A percentile compares a stretch with the other conserved stretches of the same genome.
Evolutionary conservation across 2,888 invertebrate genomes (phyloP).

Genomic region (Apoda limacodes): DNA sequence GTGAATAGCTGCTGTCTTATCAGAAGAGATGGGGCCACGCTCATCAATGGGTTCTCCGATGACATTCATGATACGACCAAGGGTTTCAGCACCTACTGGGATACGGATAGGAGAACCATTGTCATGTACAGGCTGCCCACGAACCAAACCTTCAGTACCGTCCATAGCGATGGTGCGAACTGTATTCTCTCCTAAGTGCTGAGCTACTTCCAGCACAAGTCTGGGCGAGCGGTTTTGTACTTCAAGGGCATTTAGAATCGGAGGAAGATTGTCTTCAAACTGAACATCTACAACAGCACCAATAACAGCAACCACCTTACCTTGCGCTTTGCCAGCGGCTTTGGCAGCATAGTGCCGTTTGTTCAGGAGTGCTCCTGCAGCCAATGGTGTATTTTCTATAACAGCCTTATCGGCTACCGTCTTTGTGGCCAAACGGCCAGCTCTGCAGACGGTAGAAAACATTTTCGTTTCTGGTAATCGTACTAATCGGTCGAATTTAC

Average conservation of each 20-base stretch:
- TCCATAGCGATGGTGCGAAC: slow-evolving; percentile 96
- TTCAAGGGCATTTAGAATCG: slow-evolving; percentile 95
- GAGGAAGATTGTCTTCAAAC: slow-evolving; percentile 91
- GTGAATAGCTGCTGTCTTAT: slow-evolving; percentile 85
- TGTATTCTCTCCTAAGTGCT: slow-evolving; percentile 92
- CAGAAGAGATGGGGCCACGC: slow-evolving; percentile 86
- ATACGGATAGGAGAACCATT: slow-evolving; percentile 91
- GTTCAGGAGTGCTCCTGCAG: slow-evolving; percentile 49
- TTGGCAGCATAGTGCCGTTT: slow-evolving; percentile 59
- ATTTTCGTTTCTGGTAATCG: no score
- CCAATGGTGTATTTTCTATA: slow-evolving; percentile 65
- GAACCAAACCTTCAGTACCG: slow-evolving; percentile 90
- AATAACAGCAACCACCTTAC: slow-evolving; percentile 92
- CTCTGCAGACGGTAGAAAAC: slow-evolving; percentile 65
- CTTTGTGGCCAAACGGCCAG: slow-evolving; percentile 60
- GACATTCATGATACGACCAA: slow-evolving; percentile 95
- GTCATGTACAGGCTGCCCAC: slow-evolving; percentile 88
- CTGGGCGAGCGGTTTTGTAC: slow-evolving; percentile 85
- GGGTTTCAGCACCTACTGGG: slow-evolving; percentile 90
- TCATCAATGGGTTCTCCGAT: slow-evolving; percentile 91
- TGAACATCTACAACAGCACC: slow-evolving; percentile 99
- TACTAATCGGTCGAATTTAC: no score
- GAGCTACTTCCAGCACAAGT: slow-evolving; percentile 89
- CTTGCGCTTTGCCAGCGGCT: slow-evolving; percentile 46
- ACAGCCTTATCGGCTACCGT: slow-evolving; percentile 57